Evolutionary conservation across 2,888 invertebrate species (phyloP).

Genomic region (Caenorhabditis sp.): DNA sequence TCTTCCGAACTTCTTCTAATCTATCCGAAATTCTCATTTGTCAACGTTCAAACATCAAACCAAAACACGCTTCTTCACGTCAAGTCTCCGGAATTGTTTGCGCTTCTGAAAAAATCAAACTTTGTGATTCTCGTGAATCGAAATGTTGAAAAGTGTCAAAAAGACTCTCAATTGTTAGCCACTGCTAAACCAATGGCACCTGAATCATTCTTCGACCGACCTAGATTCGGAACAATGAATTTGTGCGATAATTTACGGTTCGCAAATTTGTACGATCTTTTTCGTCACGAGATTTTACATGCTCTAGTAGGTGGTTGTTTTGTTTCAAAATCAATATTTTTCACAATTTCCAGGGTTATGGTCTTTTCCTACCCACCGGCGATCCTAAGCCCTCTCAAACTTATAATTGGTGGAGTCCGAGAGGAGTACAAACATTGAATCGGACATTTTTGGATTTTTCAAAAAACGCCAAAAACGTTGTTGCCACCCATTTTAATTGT

Average conservation of each 20-base stretch:
- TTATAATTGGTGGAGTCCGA: conserved; percentile 16
- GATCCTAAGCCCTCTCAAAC: conserved; percentile 14
- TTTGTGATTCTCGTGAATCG: not conserved
- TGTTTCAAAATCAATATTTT: not conserved
- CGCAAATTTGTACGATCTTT: conserved; percentile 42
- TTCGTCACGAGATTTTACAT: conserved; percentile 61
- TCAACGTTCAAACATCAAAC: not conserved
- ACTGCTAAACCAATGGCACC: conserved; percentile 11
- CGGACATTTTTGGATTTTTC: conserved; percentile 31
- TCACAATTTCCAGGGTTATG: conserved; percentile 40
- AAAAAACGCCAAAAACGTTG: conserved; percentile 18
- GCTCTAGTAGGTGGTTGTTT: conserved; percentile 31
- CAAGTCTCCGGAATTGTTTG: not conserved
- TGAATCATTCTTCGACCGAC: conserved; percentile 14
- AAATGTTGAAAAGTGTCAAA: conserved; percentile 8
- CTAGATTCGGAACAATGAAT: conserved; percentile 37
- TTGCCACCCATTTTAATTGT: conserved; percentile 49
- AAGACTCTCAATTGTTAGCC: conserved; percentile 17
- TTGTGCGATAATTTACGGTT: conserved; percentile 39
- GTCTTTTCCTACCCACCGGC: conserved; percentile 23
- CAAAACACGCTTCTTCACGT: not conserved
- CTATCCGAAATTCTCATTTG: not conserved
- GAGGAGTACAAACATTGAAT: not conserved
- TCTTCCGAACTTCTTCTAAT: not conserved
- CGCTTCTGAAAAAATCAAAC: not conserved